Evolutionary conservation across 2,797 vertebrate genomes (phyloP).

Genomic region (Tenualosa thibaudeaui): DNA sequence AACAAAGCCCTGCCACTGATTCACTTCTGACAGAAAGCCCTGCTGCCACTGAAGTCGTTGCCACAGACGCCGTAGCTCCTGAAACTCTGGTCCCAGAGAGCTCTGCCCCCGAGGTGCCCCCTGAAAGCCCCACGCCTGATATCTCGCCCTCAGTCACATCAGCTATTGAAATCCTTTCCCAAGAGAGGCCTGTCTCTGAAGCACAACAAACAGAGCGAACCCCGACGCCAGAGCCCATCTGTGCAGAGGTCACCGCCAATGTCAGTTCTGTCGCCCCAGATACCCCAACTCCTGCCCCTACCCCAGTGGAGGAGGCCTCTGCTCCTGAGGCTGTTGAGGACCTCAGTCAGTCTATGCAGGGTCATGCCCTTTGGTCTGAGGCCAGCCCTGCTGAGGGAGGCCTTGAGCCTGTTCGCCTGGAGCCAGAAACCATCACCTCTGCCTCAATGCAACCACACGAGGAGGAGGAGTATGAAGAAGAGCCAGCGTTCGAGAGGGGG

Average conservation of each 20-base stretch:
- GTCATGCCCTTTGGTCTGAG: constrained; percentile 31
- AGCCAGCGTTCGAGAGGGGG: constrained; percentile 32
- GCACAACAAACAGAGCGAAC: constrained; percentile 14
- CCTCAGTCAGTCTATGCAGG: constrained; percentile 23
- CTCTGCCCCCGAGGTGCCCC: not conserved
- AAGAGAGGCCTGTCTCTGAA: not conserved
- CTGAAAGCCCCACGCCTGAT: not conserved
- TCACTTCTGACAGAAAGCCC: constrained; percentile 25
- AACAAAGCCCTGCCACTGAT: constrained; percentile 3
- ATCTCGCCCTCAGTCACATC: not conserved
- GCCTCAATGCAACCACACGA: constrained; percentile 44
- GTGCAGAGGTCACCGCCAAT: not conserved
- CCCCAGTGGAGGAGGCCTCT: not conserved
- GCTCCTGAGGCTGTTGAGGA: constrained; percentile 15
- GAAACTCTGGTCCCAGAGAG: not conserved
- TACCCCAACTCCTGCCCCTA: not conserved
- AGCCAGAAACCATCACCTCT: constrained; percentile 56
- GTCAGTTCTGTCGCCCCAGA: not conserved
- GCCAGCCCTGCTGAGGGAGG: constrained; percentile 40
- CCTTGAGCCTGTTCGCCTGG: constrained; percentile 28
- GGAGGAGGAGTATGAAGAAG: constrained; percentile 44
- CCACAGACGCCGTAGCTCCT: not conserved
- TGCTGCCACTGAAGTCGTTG: not conserved
- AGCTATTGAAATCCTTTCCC: not conserved
- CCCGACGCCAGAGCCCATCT: constrained; percentile 12